Base-by-base conservation (phyloP, 2,888 invertebrate species). In the Harpagoxenus sublaevis region DNA sequence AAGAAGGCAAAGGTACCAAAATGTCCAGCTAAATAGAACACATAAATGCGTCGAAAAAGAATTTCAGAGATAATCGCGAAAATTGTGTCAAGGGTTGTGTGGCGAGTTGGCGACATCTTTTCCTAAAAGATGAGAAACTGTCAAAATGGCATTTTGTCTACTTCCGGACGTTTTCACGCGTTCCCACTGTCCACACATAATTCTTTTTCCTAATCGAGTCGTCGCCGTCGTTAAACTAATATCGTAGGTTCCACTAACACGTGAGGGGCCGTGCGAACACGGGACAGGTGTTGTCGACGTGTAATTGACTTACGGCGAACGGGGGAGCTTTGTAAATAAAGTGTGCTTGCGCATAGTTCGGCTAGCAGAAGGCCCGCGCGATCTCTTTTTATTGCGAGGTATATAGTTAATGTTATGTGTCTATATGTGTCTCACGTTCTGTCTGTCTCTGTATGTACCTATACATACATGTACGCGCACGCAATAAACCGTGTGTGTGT, bases 391-490 rank as follows among this genome's bases (percentile, higher is more conserved):
- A 89, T 89, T 92, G 90, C 89, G 84, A 86, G 89, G 83, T 87
- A 55, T 87, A 87, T 87, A 88, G 70, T 83, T 87, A 86, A 55
- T 84, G 84, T 86, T 83, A 78, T 89, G 86, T 88, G 88, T 79
- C 83, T 90, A 83, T 84, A 79, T 91, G 83, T 92, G 89, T 91
- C 88, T 91, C 88, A 90, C 87, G 84, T 90, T 91, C 82, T 89
- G 84, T 89, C 89, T 90, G 87, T 91, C 89, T 89, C 79, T 90
- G 87, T 90, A 90, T 89, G 88, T 90, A 92, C 89, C 87, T 90
- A 89, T 89, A 87, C 82, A 88, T 86, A 88, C 84, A 88, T 83
- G 86, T 83, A 87, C 84, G 88, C 81, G 77, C 90, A 87, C 86
- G 79, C 88, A 66, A 77, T 87, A 84, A 85, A 89, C 84, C 66